Conservation (phyloP, 2,113 vertebrate species). For the Nothobranchius kuhntae region DNA sequence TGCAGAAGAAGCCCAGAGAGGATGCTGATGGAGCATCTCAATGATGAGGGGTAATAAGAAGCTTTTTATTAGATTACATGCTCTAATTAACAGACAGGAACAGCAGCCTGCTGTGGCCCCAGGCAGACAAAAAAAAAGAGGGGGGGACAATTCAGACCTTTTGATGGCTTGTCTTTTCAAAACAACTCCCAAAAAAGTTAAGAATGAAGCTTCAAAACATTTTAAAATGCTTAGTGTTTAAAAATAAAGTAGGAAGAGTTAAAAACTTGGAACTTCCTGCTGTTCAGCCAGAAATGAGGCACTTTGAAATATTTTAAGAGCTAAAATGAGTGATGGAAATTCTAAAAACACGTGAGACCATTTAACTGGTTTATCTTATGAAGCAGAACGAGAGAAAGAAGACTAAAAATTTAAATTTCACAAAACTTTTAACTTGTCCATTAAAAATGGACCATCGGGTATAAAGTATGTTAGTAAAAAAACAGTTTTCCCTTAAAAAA, state of each 20-base stretch:
- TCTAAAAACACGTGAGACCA: too few species aligned
- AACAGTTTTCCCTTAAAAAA: too few species aligned
- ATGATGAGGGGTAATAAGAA: constrained; percentile 19
- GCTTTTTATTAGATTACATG: constrained; percentile 52
- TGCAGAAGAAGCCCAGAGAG: neutral
- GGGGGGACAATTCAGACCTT: neutral
- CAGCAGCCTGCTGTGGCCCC: constrained; percentile 3
- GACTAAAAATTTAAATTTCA: too few species aligned
- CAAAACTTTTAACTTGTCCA: too few species aligned
- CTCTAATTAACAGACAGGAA: constrained; percentile 53
- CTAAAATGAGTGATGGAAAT: too few species aligned
- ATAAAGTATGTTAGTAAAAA: too few species aligned
- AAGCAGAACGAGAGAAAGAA: too few species aligned
- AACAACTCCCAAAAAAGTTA: neutral
- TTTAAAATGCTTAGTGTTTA: neutral
- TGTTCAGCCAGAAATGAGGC: too few species aligned
- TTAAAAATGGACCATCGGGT: too few species aligned
- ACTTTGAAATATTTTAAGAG: too few species aligned
- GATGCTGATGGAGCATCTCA: constrained; percentile 8
- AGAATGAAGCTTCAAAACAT: neutral
- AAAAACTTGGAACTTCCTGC: too few species aligned
- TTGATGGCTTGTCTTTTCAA: neutral
- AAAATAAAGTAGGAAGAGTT: neutral
- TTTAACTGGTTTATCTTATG: too few species aligned
- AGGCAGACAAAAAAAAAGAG: neutral